Conservation (phyloP, 2,797 vertebrate species). For the Denticeps clupeoides region DNA sequence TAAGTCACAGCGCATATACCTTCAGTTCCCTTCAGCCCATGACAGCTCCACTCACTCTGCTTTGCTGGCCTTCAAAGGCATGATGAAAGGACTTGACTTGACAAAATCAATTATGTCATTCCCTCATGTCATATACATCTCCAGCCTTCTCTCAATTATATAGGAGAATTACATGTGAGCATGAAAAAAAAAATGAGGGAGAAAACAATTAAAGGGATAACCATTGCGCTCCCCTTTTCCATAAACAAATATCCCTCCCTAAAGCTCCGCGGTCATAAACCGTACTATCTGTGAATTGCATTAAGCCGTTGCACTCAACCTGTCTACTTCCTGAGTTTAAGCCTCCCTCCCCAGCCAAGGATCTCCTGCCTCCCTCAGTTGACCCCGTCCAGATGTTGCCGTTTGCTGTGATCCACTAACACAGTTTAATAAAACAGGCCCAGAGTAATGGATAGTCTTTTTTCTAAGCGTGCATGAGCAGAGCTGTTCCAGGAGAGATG, state of each 20-base stretch:
- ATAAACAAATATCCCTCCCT: neutral
- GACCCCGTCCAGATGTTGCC: conserved; percentile 43
- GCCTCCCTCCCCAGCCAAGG: conserved; percentile 2
- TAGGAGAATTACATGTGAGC: too few relatives aligned
- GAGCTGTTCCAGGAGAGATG: neutral
- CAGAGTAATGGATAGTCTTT: conserved; percentile 22
- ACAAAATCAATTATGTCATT: too few relatives aligned
- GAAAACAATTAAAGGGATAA: too few relatives aligned
- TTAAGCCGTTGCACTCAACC: conserved; percentile 1
- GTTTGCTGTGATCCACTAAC: conserved; percentile 52
- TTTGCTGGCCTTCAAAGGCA: too few relatives aligned
- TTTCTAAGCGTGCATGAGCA: neutral
- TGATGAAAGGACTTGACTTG: too few relatives aligned
- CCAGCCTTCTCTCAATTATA: too few relatives aligned
- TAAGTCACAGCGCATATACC: too few relatives aligned
- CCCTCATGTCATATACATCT: too few relatives aligned
- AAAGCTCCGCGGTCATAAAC: neutral
- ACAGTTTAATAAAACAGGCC: conserved; percentile 47
- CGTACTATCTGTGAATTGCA: neutral
- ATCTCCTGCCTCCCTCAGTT: conserved; percentile 1
- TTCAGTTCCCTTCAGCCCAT: too few relatives aligned
- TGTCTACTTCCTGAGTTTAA: conserved; percentile 1
- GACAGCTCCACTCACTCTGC: too few relatives aligned
- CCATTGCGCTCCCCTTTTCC: neutral
- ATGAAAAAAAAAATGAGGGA: too few relatives aligned